These are phyloP conservation scores for Lipophrys pholis DNA, from an alignment of 2,113 vertebrate species.

Conservation along the genomic window DNA sequence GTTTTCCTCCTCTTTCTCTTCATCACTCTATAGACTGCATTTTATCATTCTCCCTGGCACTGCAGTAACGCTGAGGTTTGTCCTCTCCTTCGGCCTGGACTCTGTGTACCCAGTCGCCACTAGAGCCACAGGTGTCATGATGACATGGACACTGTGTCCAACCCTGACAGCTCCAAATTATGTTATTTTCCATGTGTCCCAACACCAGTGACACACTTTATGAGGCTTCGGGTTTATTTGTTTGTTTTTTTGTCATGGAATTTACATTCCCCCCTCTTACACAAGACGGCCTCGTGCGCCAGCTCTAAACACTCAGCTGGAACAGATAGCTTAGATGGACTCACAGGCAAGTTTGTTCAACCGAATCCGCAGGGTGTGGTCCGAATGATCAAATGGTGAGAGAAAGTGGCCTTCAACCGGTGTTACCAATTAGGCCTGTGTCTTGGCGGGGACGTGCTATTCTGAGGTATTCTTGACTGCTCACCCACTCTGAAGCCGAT, in stretches of 20 bases:
- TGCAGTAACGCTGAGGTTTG: conserved; percentile 41
- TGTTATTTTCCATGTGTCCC: conserved; percentile 76
- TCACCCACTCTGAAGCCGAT: conserved; percentile 25
- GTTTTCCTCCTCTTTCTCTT: conserved; percentile 59
- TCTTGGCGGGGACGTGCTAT: conserved; percentile 13
- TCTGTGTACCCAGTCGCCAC: conserved; percentile 19
- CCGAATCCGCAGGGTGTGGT: conserved; percentile 61
- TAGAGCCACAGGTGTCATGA: conserved; percentile 68
- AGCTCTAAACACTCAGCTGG: conserved; percentile 47
- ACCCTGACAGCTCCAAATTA: conserved; percentile 62
- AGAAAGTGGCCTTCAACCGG: conserved; percentile 52
- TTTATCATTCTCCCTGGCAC: conserved; percentile 60
- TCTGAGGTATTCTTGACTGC: conserved; percentile 32
- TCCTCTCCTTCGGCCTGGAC: conserved; percentile 33
- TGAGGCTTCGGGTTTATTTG: conserved; percentile 73
- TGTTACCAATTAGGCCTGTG: not conserved
- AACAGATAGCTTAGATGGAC: conserved; percentile 45
- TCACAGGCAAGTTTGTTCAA: conserved; percentile 47
- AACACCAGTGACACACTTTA: conserved; percentile 70
- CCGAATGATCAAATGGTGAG: conserved; percentile 48
- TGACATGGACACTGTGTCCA: conserved; percentile 60
- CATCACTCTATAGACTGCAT: conserved; percentile 54
- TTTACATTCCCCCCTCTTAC: conserved; percentile 73
- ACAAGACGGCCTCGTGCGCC: conserved; percentile 51
- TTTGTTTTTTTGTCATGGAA: conserved; percentile 80